Conservation (phyloP, 2,888 invertebrate genomes). For the Ormyrus rosae region DNA sequence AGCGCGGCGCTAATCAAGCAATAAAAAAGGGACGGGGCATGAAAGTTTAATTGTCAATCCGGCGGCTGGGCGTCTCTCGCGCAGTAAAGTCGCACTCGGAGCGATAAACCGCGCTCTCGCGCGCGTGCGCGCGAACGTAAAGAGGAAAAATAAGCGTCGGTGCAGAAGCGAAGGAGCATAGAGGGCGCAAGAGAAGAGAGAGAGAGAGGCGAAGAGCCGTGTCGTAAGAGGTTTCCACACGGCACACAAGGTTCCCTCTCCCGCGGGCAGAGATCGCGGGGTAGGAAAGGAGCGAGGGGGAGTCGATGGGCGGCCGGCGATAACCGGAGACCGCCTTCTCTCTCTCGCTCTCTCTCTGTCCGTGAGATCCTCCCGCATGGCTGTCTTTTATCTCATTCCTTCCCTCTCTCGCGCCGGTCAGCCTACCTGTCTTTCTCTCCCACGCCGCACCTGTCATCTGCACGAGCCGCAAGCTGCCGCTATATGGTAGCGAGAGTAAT, state of each 20-base stretch:
- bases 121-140: not conserved
- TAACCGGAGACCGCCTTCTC: conserved; percentile 72
- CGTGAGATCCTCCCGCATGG: conserved; percentile 51
- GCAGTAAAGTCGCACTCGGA: conserved; percentile 19
- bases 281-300: conserved; percentile 57
- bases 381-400: conserved; percentile 58
- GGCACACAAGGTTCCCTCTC: conserved; percentile 14
- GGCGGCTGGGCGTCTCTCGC: not conserved
- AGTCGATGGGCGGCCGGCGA: conserved; percentile 71
- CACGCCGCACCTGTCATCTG: conserved; percentile 73
- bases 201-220: conserved; percentile 11
- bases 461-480: conserved; percentile 52
- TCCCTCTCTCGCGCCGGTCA: conserved; percentile 67
- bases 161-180: too few species aligned
- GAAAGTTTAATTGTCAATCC: conserved; percentile 21
- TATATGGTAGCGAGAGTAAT: conserved; percentile 13
- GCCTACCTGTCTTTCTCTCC: conserved; percentile 63
- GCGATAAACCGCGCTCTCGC: conserved; percentile 7
- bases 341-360: conserved; percentile 63
- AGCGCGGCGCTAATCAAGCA: not conserved
- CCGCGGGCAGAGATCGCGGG: not conserved
- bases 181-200: not conserved
- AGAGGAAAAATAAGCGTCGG: conserved; percentile 8
- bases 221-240: conserved; percentile 3
- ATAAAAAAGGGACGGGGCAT: too few species aligned